These are phyloP conservation scores for Hypena proboscidalis DNA, from an alignment of 2,888 invertebrate genomes.

Conservation along the genomic window DNA sequence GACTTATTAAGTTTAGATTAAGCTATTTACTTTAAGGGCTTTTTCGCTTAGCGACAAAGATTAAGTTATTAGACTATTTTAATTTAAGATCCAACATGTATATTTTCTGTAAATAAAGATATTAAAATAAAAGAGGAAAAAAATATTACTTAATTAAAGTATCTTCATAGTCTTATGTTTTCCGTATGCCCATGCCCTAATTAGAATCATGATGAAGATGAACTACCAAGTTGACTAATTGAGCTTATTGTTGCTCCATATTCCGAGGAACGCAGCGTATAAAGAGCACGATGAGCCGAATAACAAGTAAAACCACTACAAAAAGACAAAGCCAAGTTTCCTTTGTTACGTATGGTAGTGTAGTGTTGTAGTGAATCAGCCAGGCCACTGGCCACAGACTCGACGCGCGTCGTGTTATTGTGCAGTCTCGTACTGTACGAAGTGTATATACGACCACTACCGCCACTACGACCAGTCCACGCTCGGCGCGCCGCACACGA, in stretches of 20 bases:
- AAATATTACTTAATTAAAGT: too few species aligned
- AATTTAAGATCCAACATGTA: too few species aligned
- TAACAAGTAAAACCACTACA: constrained; percentile 13
- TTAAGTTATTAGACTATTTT: too few species aligned
- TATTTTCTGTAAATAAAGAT: too few species aligned
- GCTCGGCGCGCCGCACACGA: constrained; percentile 19
- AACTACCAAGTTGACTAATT: too few species aligned
- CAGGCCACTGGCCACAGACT: constrained; percentile 24
- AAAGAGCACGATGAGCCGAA: constrained; percentile 13
- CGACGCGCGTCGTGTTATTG: constrained; percentile 5
- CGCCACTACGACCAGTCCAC: constrained; percentile 23
- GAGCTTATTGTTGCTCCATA: constrained; percentile 40
- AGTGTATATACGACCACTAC: neutral
- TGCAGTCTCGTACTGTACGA: neutral
- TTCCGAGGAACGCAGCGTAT: constrained; percentile 34
- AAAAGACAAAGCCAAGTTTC: constrained; percentile 29
- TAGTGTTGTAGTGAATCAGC: constrained; percentile 34
- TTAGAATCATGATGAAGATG: too few species aligned
- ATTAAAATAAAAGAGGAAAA: too few species aligned
- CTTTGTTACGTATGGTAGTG: constrained; percentile 26
- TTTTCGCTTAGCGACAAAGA: too few species aligned
- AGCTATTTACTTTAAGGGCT: too few species aligned
- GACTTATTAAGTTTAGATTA: too few species aligned
- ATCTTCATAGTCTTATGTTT: too few species aligned
- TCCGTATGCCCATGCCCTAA: too few species aligned